These are phyloP conservation scores for Muntiacus reevesi DNA, from an alignment of 2,113 vertebrate species.

Conservation along the genomic window DNA sequence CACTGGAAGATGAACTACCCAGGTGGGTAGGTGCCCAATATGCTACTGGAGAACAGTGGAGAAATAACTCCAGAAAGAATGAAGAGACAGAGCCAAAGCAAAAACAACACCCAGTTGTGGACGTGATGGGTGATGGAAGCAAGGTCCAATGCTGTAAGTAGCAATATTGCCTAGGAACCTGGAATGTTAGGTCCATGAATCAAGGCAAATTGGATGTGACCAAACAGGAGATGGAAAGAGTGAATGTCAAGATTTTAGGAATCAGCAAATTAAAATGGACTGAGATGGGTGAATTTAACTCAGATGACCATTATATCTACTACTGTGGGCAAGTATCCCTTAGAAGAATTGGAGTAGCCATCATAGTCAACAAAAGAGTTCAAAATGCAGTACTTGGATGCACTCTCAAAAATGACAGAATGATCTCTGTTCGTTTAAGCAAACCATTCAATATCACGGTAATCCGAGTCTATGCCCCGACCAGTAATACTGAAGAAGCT, in stretches of 20 bases:
- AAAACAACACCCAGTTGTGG: neutral
- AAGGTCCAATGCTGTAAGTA: rapidly evolving
- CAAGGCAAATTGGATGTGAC: neutral
- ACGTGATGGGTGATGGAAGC: neutral
- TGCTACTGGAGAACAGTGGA: neutral
- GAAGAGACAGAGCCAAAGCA: neutral
- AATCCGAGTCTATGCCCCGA: neutral
- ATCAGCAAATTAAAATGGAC: neutral
- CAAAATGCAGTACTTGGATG: neutral
- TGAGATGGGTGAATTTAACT: neutral
- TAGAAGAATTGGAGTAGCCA: neutral
- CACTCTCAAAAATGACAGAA: neutral
- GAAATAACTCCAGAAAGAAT: neutral
- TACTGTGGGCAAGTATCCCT: neutral
- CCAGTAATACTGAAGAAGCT: neutral
- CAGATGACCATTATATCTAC: neutral
- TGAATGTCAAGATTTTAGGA: rapidly evolving
- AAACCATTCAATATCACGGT: neutral
- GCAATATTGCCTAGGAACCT: neutral
- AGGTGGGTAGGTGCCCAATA: neutral
- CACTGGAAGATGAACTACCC: neutral
- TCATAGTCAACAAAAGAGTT: neutral
- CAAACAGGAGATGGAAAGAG: neutral
- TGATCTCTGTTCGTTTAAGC: neutral
- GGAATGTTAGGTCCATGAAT: neutral